phyloP scores from a whole-genome alignment of 2,888 invertebrate genomes.

The Drosophila kambysellisi region DNA sequence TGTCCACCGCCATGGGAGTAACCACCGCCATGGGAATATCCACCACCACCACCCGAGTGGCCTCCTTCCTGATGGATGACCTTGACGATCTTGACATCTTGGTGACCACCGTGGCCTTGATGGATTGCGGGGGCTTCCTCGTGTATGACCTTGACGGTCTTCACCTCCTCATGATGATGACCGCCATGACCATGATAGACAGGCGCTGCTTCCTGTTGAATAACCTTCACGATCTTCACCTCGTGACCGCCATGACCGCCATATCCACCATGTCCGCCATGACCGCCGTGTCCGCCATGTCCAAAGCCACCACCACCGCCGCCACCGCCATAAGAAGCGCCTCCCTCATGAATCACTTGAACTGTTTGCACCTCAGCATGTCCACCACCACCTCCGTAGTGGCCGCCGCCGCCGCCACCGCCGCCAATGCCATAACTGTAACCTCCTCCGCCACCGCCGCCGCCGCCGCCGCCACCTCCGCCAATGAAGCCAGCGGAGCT shows the following conservation, averaged over 20 bases:
- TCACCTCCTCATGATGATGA: slow-evolving; percentile 53
- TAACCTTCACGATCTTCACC: slow-evolving; percentile 40
- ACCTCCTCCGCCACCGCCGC: slow-evolving; percentile 14
- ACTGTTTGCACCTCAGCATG: slow-evolving; percentile 61
- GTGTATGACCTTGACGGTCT: slow-evolving; percentile 70
- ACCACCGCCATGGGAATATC: slow-evolving; percentile 37
- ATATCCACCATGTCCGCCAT: slow-evolving; percentile 21
- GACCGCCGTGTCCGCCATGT: slow-evolving; percentile 50
- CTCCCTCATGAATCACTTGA: slow-evolving; percentile 61
- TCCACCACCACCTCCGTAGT: slow-evolving; percentile 17
- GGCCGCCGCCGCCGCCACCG: slow-evolving; percentile 33
- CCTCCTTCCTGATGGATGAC: slow-evolving; percentile 68
- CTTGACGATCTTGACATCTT: slow-evolving; percentile 68
- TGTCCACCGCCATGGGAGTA: slow-evolving; percentile 39
- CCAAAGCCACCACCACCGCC: slow-evolving; percentile 22
- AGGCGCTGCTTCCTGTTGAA: slow-evolving; percentile 32
- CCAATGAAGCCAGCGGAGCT: slow-evolving; percentile 68
- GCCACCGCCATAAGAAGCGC: slow-evolving; percentile 29
- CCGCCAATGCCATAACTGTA: slow-evolving; percentile 29
- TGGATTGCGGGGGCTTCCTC: slow-evolving; percentile 35
- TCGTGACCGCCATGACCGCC: slow-evolving; percentile 34
- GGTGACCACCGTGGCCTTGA: slow-evolving; percentile 33
- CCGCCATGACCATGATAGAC: slow-evolving; percentile 32
- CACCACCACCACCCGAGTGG: slow-evolving; percentile 47
- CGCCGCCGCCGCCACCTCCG: slow-evolving; percentile 55